Percentiles rank a stretch among this genome's conserved stretches.
Conservation (phyloP, 2,797 vertebrate genomes). For the Vultur gryphus region DNA sequence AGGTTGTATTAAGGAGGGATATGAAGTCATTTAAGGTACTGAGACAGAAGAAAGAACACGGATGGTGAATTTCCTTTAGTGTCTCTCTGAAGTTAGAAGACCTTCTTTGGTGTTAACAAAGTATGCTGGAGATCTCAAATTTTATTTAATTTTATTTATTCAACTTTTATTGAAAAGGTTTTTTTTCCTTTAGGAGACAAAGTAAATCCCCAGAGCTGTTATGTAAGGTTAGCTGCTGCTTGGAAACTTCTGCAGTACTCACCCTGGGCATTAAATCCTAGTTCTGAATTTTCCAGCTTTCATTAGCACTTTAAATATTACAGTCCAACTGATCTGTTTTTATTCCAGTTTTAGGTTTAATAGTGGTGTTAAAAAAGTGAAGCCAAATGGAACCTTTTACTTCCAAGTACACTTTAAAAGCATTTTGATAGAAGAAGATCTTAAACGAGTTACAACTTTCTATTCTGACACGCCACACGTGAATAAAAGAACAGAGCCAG, state of each 20-base stretch:
- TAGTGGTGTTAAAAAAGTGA: neutral
- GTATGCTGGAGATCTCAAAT: neutral
- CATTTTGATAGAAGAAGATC: neutral
- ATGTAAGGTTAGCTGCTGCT: neutral
- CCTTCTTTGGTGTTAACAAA: neutral
- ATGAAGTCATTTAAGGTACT: neutral
- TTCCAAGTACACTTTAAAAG: neutral
- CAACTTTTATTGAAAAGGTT: neutral
- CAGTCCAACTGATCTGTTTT: neutral
- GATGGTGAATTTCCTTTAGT: neutral
- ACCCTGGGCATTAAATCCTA: neutral
- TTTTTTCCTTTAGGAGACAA: neutral
- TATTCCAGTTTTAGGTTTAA: neutral
- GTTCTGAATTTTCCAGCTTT: neutral
- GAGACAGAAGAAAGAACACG: neutral
- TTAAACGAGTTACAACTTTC: neutral
- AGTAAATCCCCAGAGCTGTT: neutral
- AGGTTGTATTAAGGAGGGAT: neutral
- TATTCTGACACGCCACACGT: neutral
- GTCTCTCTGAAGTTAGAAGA: neutral
- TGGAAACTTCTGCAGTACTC: neutral
- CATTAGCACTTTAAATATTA: constrained; percentile 8
- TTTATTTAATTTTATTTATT: neutral
- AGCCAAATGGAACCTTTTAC: neutral
- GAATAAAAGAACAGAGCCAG: neutral